Base-by-base conservation (phyloP, 2,113 vertebrate species). In the Potamarius usumacintae region DNA sequence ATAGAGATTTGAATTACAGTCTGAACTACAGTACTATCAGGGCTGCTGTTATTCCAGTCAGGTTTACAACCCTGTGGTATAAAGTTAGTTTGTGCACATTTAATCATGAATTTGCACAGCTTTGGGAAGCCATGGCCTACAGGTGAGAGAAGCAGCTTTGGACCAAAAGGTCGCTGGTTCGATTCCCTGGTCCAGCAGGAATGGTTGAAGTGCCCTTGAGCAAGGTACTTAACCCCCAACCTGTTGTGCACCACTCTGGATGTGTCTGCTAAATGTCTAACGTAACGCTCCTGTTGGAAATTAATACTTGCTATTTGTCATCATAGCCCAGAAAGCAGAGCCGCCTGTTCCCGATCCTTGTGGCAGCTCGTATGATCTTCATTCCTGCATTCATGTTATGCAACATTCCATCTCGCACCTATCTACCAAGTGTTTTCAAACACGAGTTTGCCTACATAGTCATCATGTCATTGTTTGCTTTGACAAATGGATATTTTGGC, bases 311-410 rank as follows among this genome's bases (percentile, higher is more conserved):
- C 0, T 48, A 0, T 88, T 55, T 88, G 7, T 80, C 55, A 7
- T 27, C 22, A 0, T 53, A 90, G 89, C 87, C 87, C 67, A 80
- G 63, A 25, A 92, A 94, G 88, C 92, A 95, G 69, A 95, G 96
- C 17, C n/a, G 87, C 14, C 89, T 96, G 34, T 94, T 97, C 76
- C 96, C 95, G 0, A 79, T 92, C 53, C 91, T 93, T 25, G 94
- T 96, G 7, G 79, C 91, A 34, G 90, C 93, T 27, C 95, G 96
- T 0, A 55, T 95, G 12, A 87, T 94, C 30, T 96, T 97, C 7
- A 62, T 97, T 0, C 97, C 96, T 0, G 95, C 96, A 74, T 94
- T 97, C 90, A 96, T 97, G 95, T 60, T 97, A 80, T 97, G 96
- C 89, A 96, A 96, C 3, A 93, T 96, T 30, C 90, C 94, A 0